Evolutionary conservation across 53 echinoderm and acorn worm species (phyloP).

Genomic region (Actinopyga echinites): DNA sequence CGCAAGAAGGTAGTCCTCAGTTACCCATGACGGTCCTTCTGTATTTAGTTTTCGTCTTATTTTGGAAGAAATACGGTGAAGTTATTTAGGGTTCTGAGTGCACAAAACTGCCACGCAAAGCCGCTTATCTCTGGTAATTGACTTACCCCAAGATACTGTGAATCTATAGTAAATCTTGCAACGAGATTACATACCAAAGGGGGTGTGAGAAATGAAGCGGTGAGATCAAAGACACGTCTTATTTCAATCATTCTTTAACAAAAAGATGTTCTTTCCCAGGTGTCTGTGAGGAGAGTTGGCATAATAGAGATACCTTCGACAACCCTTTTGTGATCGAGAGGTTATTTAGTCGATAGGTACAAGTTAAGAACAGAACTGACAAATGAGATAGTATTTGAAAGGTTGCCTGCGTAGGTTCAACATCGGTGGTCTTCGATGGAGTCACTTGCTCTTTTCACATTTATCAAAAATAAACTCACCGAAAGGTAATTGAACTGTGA

Average conservation of each 20-base stretch:
- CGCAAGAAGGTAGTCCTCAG: too few relatives aligned
- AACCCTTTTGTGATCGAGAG: neutral
- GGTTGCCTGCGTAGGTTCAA: too few relatives aligned
- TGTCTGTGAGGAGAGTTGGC: constrained; percentile 20
- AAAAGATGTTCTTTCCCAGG: neutral
- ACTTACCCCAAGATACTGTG: neutral
- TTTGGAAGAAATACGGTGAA: too few relatives aligned
- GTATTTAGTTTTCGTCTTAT: too few relatives aligned
- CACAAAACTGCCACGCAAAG: too few relatives aligned
- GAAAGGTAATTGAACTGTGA: too few relatives aligned
- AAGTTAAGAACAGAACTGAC: constrained; percentile 14
- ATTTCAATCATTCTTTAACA: constrained; percentile 14
- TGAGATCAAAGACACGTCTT: neutral
- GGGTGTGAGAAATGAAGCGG: neutral
- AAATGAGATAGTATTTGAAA: neutral
- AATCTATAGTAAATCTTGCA: neutral
- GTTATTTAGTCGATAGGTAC: constrained; percentile 15
- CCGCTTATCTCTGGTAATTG: too few relatives aligned
- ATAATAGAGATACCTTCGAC: neutral
- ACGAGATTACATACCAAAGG: neutral
- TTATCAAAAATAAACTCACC: too few relatives aligned
- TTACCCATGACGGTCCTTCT: too few relatives aligned
- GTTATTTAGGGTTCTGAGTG: too few relatives aligned
- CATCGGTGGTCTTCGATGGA: too few relatives aligned
- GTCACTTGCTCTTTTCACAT: too few relatives aligned